Base-by-base conservation (phyloP, 2,888 invertebrate species). In the Apamea sordens region DNA sequence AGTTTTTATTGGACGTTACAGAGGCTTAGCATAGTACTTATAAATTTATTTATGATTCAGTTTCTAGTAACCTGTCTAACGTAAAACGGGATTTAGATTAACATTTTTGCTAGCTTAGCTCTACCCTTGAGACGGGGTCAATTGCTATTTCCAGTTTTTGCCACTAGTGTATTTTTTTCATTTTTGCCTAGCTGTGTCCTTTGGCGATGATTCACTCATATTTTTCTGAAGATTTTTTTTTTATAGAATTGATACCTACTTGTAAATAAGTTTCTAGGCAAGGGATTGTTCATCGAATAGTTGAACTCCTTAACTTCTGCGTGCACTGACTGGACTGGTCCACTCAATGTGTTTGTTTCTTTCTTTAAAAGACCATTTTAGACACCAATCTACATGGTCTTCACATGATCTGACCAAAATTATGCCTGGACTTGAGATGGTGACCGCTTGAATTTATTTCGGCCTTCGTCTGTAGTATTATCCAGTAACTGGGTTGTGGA, bases 71-170 rank as follows among this genome's bases (percentile, higher is more conserved):
- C 47, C 47, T 78, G 67, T 68, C 4, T 53, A 36, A 47, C 21
- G 28, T 68, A 21, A 67, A 72, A 63, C 11, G n/a, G 61, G 36
- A 83, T 67, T 71, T 18, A 15, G 24, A 81, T 84, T 79, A 61
- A n/a, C 84, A 79, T 84, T 67, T 81, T 79, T 84, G 61, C 28
- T 79, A 56, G 63, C 84, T 82, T 68, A 63, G 41, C 24, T 63
- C 47, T 71, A 15, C 44, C 84, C 79, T 84, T 82, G 56, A 79
- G 71, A 63, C 68, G 28, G 32, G 68, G 71, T 84, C 67, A 78
- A 56, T 47, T 69, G 32, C 61, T 76, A 41, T 68, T 47, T 28
- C 21, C 24, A 56, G 18, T 28, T 59, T 64, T 76, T 21, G 8
- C 21, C n/a, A 32, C 7, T 11, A 21, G 18, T 7, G 15, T 41